Base-by-base conservation (phyloP, 1,140 invertebrate species). In the Drosophila navojoa region DNA sequence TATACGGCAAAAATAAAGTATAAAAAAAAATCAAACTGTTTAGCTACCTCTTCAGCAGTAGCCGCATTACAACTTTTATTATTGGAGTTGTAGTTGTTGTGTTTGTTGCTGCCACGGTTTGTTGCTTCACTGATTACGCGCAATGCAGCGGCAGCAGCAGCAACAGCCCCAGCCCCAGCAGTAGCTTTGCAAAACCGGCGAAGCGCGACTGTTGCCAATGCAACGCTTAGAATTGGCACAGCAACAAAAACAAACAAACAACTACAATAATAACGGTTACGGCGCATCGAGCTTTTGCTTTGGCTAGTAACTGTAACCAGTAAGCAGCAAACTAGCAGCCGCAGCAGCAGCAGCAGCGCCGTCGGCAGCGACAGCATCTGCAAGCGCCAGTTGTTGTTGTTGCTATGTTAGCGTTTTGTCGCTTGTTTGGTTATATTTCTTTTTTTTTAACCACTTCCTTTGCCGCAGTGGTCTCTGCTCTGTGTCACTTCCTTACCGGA, bases 51-150 rank as follows among this genome's bases (percentile, higher is more conserved):
- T 81, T 77, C 80, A 76, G 67, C 66, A 75, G 42, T 68, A 66
- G 70, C 68, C 45, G 70, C 62, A 66, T 59, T 66, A 49, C 49
- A 58, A 67, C 47, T 72, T 25, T 52, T 45, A 71, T 76, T 69
- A 59, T 73, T 76, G 76, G 27, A 35, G 52, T 54, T 54, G 52
- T 52, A 29, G 49, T 32, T 53, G 52, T 54, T 53, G 52, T 35
- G 5, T 11, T 52, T 76, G 60, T 58, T 71, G 72, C 66, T 85
- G 80, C 85, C 79, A 90, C 80, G 80, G 80, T 89, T 89, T 89
- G 85, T 89, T 89, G 84, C 84, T 89, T 89, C 84, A 89, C 84
- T 89, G 84, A 89, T 89, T 89, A 84, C 84, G 84, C 84, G 84
- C 79, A 89, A 89, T 89, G 84, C 79, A 89, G 77, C 79, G 76